phyloP scores from a whole-genome alignment of 2,888 invertebrate species.

The Leucoma salicis region DNA sequence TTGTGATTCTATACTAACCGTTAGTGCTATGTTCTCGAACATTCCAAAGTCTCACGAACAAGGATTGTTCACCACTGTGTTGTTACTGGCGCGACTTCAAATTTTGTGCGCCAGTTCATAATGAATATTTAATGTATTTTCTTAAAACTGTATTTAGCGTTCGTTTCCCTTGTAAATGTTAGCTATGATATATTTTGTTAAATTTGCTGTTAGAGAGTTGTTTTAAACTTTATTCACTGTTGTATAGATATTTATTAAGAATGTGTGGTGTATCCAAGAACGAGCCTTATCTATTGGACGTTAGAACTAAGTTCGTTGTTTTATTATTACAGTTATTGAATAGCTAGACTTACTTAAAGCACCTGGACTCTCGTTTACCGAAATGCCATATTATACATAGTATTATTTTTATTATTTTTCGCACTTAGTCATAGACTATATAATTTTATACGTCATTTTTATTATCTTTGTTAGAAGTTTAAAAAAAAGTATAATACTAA shows the following conservation, averaged over 20 bases:
- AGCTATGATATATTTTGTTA: constrained; percentile 61
- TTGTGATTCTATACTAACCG: constrained; percentile 57
- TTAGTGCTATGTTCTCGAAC: constrained; percentile 60
- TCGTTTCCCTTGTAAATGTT: constrained; percentile 62
- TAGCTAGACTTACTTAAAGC: constrained; percentile 50
- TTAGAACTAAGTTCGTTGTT: constrained; percentile 67
- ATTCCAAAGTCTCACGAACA: constrained; percentile 39
- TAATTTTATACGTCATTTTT: constrained; percentile 48
- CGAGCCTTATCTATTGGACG: constrained; percentile 68
- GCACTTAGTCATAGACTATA: constrained; percentile 40
- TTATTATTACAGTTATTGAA: constrained; percentile 60
- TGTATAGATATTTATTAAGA: constrained; percentile 65
- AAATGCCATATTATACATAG: constrained; percentile 46
- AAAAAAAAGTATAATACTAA: too few relatives aligned
- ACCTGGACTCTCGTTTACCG: constrained; percentile 48
- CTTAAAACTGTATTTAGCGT: constrained; percentile 40
- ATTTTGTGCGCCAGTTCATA: constrained; percentile 32
- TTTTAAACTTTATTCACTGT: constrained; percentile 75
- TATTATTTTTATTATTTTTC: constrained; percentile 42
- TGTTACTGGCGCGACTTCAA: not conserved
- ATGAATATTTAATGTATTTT: constrained; percentile 43
- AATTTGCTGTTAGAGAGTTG: constrained; percentile 65
- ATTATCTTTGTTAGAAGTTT: constrained; percentile 61
- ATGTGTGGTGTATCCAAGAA: constrained; percentile 60
- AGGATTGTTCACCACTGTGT: constrained; percentile 35